Evolutionary conservation across 1,140 invertebrate genomes (phyloP), one percentile per base, ranked within the genome.

Genomic region (Daktulosphaira vitifoliae): DNA sequence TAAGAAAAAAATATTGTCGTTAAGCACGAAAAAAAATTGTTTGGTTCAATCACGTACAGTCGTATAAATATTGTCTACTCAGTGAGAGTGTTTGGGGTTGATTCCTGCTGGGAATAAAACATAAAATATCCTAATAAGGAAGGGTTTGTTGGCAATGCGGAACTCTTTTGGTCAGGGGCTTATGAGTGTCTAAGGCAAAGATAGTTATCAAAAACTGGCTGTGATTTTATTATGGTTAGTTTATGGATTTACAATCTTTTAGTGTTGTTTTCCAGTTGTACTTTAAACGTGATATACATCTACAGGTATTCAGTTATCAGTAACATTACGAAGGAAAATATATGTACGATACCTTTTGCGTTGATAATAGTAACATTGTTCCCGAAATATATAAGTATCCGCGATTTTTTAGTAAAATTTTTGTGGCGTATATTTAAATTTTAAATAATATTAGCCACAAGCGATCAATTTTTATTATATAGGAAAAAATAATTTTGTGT

Each of bases 71-170:
- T 11, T 33, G n/a, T n/a, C n/a, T 33, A 33, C 11, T 44, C 44
- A 46, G 54, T 22, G 25, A 46, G 46, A 62, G 54, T 29, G 42
- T 62, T 62, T 62, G 16, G 39, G 54, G 18, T n/a, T 62, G 23
- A 46, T n/a, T n/a, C 54, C 54, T 46, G 54, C 39, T 62, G 54
- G 2, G 54, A 46, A 37, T 44, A 9, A 5, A n/a, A 29, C 18
- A 25, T 46, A 18, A 44, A 62, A 62, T 44, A 38, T 44, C 54
- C 25, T 62, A 62, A 62, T 62, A 62, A 62, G 54, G 54, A 62
- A 62, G 54, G 54, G 54, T 62, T 62, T 25, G 8, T 11, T 9
- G 13, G 18, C 54, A 46, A 46, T 62, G 46, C 44, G 54, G 54
- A 62, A 62, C 26, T 5, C 6, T 18, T 7, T 26, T 44, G 13